These are phyloP conservation scores for Amiota communis DNA, from an alignment of 2,888 invertebrate species.

Conservation along the genomic window DNA sequence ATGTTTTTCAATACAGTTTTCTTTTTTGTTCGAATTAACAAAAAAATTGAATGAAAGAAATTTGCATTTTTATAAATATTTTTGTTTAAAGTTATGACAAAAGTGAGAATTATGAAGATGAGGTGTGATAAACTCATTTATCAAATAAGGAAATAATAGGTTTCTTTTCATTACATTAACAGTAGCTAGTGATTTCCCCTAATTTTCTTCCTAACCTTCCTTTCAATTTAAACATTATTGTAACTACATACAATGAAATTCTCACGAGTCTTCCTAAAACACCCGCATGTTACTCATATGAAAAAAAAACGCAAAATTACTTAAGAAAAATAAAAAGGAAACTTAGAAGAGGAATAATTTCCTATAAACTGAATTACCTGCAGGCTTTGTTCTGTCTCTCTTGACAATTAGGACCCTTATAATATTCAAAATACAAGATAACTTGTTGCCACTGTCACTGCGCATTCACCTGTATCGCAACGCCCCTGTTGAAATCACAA, in stretches of 20 bases:
- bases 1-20: constrained; percentile 9
- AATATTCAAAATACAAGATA: neutral
- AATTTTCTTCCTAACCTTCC: neutral
- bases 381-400: neutral
- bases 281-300: neutral
- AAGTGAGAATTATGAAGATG: constrained; percentile 35
- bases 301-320: too few species aligned
- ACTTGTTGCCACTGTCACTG: constrained; percentile 20
- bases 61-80: constrained; percentile 27
- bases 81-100: neutral
- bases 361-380: constrained; percentile 1
- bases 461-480: constrained; percentile 55
- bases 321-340: neutral
- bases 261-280: neutral
- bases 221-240: neutral
- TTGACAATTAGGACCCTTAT: constrained; percentile 32
- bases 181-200: neutral
- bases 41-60: neutral
- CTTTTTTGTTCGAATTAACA: constrained; percentile 1
- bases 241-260: neutral
- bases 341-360: neutral
- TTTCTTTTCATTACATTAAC: neutral
- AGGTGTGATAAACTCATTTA: constrained; percentile 36
- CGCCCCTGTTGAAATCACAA: constrained; percentile 29
- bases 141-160: neutral